Percentiles rank a stretch among this genome's conserved stretches.
These are phyloP conservation scores for Variabilichromis moorii DNA, from an alignment of 2,113 vertebrate genomes.

Conservation along the genomic window DNA sequence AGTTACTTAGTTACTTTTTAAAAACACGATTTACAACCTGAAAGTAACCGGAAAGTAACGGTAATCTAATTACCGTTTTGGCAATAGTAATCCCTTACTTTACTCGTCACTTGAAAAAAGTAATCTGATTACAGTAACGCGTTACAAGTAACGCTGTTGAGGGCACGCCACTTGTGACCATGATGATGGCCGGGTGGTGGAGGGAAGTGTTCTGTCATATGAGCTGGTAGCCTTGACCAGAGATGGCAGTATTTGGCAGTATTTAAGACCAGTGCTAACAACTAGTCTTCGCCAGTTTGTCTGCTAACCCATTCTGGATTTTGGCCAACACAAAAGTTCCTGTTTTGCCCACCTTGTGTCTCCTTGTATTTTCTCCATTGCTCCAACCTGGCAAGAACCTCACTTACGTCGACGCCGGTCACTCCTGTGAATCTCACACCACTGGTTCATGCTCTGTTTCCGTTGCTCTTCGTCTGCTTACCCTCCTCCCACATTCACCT, in stretches of 20 bases:
- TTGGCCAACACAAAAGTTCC: background rate
- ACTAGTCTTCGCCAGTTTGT: background rate
- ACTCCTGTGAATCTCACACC: background rate
- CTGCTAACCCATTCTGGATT: background rate
- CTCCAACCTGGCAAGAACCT: background rate
- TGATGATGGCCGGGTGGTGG: background rate
- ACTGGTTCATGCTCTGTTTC: background rate
- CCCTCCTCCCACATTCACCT: background rate
- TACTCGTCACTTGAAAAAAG: no score
- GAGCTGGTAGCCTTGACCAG: background rate
- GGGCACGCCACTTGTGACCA: background rate
- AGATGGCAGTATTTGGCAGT: background rate
- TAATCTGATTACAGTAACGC: no score
- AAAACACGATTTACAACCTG: no score
- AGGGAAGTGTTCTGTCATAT: background rate
- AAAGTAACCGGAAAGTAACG: no score
- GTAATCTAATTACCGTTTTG: no score
- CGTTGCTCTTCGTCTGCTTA: background rate
- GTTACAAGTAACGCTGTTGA: background rate
- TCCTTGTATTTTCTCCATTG: background rate
- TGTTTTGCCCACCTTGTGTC: background rate
- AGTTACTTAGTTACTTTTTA: no score
- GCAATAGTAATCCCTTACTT: no score
- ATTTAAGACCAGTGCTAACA: background rate
- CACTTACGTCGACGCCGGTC: background rate